These are phyloP conservation scores for Epinotia demarniana DNA, from an alignment of 2,888 invertebrate genomes.

Conservation along the genomic window DNA sequence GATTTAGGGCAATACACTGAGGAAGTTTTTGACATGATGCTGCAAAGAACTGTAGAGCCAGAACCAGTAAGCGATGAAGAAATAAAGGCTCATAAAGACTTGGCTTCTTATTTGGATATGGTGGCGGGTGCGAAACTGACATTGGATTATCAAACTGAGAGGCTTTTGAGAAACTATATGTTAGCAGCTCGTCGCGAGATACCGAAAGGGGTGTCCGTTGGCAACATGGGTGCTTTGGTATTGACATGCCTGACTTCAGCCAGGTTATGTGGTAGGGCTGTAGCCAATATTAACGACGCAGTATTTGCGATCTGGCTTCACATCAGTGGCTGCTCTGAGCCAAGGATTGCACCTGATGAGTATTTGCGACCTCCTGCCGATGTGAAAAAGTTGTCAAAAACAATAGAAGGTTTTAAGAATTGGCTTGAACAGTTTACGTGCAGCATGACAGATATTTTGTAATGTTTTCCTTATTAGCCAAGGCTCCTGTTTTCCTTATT, in stretches of 20 bases:
- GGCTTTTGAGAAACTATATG: slow-evolving; percentile 69
- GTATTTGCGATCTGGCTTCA: slow-evolving; percentile 78
- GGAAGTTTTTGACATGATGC: slow-evolving; percentile 66
- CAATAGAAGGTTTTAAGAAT: slow-evolving; percentile 67
- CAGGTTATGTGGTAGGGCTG: slow-evolving; percentile 67
- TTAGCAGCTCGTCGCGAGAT: slow-evolving; percentile 71
- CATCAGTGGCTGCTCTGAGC: slow-evolving; percentile 69
- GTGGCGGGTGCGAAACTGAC: slow-evolving; percentile 66
- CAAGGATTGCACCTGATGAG: slow-evolving; percentile 73
- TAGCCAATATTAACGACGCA: slow-evolving; percentile 70
- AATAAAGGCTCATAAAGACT: slow-evolving; percentile 60
- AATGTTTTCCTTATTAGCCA: slow-evolving; percentile 47
- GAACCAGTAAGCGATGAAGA: slow-evolving; percentile 58
- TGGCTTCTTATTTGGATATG: slow-evolving; percentile 65
- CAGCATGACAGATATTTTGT: slow-evolving; percentile 42
- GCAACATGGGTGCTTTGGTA: slow-evolving; percentile 68
- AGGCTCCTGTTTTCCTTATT: too few relatives aligned
- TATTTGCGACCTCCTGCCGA: slow-evolving; percentile 71
- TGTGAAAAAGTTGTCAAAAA: slow-evolving; percentile 63
- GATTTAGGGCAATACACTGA: slow-evolving; percentile 69
- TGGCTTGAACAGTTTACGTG: slow-evolving; percentile 74
- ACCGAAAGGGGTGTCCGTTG: slow-evolving; percentile 63
- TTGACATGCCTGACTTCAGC: slow-evolving; percentile 68
- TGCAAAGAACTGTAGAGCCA: slow-evolving; percentile 63
- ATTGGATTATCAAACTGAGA: slow-evolving; percentile 62